These are phyloP conservation scores for Thecocarcelia acutangulata DNA, from an alignment of 2,888 invertebrate species.

Conservation along the genomic window DNA sequence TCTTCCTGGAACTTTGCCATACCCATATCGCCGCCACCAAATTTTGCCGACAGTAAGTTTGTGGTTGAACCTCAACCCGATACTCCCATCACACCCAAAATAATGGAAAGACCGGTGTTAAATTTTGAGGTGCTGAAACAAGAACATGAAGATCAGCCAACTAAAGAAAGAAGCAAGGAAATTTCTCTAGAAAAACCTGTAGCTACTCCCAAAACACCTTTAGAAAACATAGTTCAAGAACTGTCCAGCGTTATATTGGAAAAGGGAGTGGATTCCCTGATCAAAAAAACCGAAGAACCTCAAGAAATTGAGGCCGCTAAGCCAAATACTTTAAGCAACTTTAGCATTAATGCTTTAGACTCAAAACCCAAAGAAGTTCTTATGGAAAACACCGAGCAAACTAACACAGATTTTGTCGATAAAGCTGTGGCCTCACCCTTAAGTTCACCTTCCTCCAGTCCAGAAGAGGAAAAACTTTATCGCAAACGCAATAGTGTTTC, in stretches of 20 bases:
- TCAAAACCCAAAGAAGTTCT: conserved; percentile 53
- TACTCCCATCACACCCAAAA: conserved; percentile 71
- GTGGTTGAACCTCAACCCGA: conserved; percentile 60
- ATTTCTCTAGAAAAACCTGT: background rate
- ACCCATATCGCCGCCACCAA: conserved; percentile 80
- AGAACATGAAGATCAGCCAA: conserved; percentile 36
- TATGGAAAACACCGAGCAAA: background rate
- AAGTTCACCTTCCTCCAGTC: conserved; percentile 36
- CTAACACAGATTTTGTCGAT: background rate
- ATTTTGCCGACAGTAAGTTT: conserved; percentile 76
- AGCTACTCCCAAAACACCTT: conserved; percentile 71
- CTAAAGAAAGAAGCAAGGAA: background rate
- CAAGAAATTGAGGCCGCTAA: conserved; percentile 76
- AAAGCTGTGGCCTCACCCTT: background rate
- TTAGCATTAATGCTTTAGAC: conserved; percentile 74
- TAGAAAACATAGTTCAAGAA: conserved; percentile 77
- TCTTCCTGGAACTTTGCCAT: conserved; percentile 78
- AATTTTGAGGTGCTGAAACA: conserved; percentile 69
- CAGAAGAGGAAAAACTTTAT: conserved; percentile 73
- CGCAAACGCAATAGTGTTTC: conserved; percentile 72
- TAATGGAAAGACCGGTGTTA: conserved; percentile 70
- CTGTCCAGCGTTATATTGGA: conserved; percentile 75
- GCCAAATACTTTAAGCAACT: conserved; percentile 77
- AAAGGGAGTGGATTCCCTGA: conserved; percentile 76
- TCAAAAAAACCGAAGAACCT: conserved; percentile 71